Conservation (phyloP, 2,797 vertebrate genomes). For the Alca torda region DNA sequence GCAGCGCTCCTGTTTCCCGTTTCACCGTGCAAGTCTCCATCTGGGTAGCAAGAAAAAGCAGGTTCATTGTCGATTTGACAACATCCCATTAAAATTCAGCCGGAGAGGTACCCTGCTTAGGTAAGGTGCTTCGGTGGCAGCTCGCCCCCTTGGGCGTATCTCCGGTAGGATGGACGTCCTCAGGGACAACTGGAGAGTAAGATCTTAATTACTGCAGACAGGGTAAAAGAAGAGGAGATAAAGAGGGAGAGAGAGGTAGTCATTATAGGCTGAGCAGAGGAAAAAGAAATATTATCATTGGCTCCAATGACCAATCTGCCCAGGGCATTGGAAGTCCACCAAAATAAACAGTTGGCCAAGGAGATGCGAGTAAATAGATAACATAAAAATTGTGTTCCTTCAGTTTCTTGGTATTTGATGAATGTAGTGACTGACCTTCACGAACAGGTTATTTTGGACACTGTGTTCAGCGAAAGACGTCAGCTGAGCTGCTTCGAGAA, state of each 20-base stretch:
- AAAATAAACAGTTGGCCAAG: not conserved
- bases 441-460: not conserved
- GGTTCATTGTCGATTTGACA: not conserved
- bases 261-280: not conserved
- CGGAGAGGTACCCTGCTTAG: not conserved
- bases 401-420: not conserved
- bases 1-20: not conserved
- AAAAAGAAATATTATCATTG: not conserved
- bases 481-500: not conserved
- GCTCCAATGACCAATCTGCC: not conserved
- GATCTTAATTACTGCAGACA: not conserved
- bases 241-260: not conserved
- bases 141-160: not conserved
- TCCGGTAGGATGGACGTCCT: not conserved
- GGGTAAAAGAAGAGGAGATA: not conserved
- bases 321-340: not conserved
- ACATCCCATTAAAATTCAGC: not conserved
- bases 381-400: not conserved
- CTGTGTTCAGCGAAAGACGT: not conserved
- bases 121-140: not conserved
- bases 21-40: not conserved
- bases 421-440: not conserved
- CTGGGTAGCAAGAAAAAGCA: not conserved
- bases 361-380: not conserved
- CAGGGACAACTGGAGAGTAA: not conserved